Evolutionary conservation across 2,888 invertebrate genomes (phyloP).

Genomic region (Lasioglossum oenotherae): DNA sequence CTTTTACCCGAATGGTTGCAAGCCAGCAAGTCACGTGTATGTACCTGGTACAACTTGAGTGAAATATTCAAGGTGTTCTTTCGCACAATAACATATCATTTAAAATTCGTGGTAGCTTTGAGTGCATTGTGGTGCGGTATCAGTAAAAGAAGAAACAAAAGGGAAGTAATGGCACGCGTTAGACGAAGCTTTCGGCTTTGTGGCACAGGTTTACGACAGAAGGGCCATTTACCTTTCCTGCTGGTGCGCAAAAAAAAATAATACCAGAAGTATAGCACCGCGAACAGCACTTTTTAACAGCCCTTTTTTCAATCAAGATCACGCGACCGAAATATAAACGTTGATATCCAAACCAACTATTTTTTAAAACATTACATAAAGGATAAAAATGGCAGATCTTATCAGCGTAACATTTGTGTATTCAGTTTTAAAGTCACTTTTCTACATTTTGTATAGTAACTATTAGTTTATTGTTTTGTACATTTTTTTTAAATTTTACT

Average conservation of each 20-base stretch:
- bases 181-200: slow-evolving; percentile 46
- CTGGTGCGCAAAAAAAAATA: slow-evolving; percentile 38
- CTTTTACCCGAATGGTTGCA: too few relatives aligned
- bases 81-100: slow-evolving; percentile 44
- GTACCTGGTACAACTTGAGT: neutral
- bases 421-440: neutral
- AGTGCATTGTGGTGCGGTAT: slow-evolving; percentile 21
- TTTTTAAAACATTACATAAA: slow-evolving; percentile 58
- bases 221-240: slow-evolving; percentile 56
- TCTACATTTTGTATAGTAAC: neutral
- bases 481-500: neutral
- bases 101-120: slow-evolving; percentile 29
- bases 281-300: slow-evolving; percentile 53
- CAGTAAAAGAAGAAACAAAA: slow-evolving; percentile 35
- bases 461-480: neutral
- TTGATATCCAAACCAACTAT: slow-evolving; percentile 61
- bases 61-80: slow-evolving; percentile 8
- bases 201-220: slow-evolving; percentile 54
- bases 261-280: slow-evolving; percentile 47
- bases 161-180: slow-evolving; percentile 37
- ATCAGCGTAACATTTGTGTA: neutral
- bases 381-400: neutral
- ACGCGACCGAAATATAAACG: slow-evolving; percentile 61
- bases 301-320: slow-evolving; percentile 69
- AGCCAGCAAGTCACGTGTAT: neutral